Percentiles rank a stretch among this genome's conserved stretches.
These are phyloP conservation scores for Drosophila orena DNA, from an alignment of 1,140 invertebrate species.

Conservation along the genomic window DNA sequence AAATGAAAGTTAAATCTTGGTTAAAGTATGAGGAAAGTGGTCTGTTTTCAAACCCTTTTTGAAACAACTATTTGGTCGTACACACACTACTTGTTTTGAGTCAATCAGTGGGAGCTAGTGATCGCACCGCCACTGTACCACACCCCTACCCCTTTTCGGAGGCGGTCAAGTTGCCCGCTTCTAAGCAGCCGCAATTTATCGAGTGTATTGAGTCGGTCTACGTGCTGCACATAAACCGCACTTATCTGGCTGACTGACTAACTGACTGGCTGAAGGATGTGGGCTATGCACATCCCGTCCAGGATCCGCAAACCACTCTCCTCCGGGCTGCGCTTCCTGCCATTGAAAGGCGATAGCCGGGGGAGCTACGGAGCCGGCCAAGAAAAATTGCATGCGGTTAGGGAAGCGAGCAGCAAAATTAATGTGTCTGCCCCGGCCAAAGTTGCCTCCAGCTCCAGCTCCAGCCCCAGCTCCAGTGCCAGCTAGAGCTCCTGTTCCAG, in stretches of 20 bases:
- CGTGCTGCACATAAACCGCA: slow-evolving; percentile 80
- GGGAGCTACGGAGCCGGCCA: slow-evolving; percentile 16
- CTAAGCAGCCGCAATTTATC: slow-evolving; percentile 75
- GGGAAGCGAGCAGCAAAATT: slow-evolving; percentile 75
- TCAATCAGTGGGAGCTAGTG: background rate
- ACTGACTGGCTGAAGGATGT: slow-evolving; percentile 65
- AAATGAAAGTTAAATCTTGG: background rate
- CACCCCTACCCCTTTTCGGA: background rate
- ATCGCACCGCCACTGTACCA: background rate
- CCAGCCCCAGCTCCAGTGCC: background rate
- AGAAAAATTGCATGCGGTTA: slow-evolving; percentile 81
- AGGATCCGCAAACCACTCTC: background rate
- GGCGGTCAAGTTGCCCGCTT: slow-evolving; percentile 41
- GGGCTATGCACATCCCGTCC: slow-evolving; percentile 2
- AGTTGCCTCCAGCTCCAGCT: slow-evolving; percentile 1
- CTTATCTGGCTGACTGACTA: slow-evolving; percentile 80
- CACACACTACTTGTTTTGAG: too few relatives aligned
- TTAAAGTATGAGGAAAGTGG: too few relatives aligned
- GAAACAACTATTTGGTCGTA: too few relatives aligned
- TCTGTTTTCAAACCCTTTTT: too few relatives aligned
- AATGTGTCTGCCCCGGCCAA: slow-evolving; percentile 69
- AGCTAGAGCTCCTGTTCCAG: background rate
- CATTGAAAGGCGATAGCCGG: slow-evolving; percentile 73
- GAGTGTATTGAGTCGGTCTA: slow-evolving; percentile 77
- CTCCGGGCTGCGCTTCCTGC: slow-evolving; percentile 42